phyloP scores from a whole-genome alignment of 2,113 vertebrate genomes.

The Dasyornis broadbenti region DNA sequence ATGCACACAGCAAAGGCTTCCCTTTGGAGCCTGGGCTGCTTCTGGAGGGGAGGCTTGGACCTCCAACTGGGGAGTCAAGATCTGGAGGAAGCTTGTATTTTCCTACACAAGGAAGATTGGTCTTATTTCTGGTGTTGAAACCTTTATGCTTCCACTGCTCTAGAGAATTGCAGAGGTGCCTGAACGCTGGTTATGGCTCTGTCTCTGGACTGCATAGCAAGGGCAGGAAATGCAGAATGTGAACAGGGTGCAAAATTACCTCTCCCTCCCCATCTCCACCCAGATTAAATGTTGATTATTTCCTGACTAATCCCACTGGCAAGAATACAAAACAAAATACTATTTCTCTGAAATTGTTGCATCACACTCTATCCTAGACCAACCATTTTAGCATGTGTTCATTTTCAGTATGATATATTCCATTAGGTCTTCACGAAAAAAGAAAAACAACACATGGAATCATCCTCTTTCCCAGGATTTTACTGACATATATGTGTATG shows the following conservation, averaged over 20 bases:
- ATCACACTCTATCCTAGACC: background rate
- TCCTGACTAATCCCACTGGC: background rate
- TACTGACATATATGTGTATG: background rate
- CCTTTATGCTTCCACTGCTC: background rate
- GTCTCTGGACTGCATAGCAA: background rate
- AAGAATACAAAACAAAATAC: background rate
- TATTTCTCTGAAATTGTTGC: background rate
- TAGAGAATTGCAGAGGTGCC: background rate
- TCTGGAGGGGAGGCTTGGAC: background rate
- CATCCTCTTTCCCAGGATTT: background rate
- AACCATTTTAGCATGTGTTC: background rate
- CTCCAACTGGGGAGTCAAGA: background rate
- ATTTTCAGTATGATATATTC: background rate
- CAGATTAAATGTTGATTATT: background rate
- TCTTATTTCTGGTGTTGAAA: background rate
- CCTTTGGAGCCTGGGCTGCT: background rate
- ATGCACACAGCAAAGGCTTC: accelerated
- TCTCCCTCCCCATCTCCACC: background rate
- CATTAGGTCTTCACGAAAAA: background rate
- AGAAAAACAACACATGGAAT: background rate
- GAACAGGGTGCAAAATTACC: background rate
- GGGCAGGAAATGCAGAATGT: background rate
- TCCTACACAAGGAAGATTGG: background rate
- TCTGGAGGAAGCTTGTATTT: background rate
- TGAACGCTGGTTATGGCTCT: accelerated